Evolutionary conservation across 2,797 vertebrate species (phyloP).

Genomic region (Dicrostonyx torquatus): DNA sequence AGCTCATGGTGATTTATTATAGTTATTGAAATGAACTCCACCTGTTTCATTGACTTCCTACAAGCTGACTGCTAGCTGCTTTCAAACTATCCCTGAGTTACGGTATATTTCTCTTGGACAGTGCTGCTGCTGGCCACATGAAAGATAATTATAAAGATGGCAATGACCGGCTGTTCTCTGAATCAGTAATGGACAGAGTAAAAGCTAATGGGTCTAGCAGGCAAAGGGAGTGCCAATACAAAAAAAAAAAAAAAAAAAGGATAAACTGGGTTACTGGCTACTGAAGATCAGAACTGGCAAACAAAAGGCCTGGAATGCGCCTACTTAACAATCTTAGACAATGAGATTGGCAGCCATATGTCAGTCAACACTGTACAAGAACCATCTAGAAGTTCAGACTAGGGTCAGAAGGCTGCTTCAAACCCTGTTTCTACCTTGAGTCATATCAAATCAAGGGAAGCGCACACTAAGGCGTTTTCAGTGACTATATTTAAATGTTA

Average conservation of each 20-base stretch:
- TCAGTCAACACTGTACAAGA: background rate
- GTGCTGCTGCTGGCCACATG: background rate
- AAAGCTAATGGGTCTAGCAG: slow-evolving; percentile 56
- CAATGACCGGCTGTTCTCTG: slow-evolving; percentile 46
- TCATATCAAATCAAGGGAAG: background rate
- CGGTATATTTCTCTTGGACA: slow-evolving; percentile 34
- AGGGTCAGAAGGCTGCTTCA: background rate
- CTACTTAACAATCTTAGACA: background rate
- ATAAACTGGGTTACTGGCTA: slow-evolving; percentile 45
- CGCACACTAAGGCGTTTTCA: background rate
- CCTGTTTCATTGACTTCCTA: background rate
- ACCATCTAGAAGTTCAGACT: background rate
- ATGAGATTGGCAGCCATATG: slow-evolving; percentile 6
- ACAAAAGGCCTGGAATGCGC: background rate
- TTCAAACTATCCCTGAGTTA: slow-evolving; percentile 20
- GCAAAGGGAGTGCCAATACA: slow-evolving; percentile 46
- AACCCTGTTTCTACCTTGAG: background rate
- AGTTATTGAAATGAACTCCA: slow-evolving; percentile 30
- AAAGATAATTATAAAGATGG: slow-evolving; percentile 57
- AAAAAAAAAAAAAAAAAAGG: background rate
- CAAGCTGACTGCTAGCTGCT: slow-evolving; percentile 6
- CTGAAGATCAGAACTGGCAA: slow-evolving; percentile 65
- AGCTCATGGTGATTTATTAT: background rate
- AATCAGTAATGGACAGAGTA: slow-evolving; percentile 58
- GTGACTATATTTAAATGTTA: background rate